phyloP scores from a whole-genome alignment of 2,113 vertebrate genomes.

The Rhynchopsitta pachyrhyncha region DNA sequence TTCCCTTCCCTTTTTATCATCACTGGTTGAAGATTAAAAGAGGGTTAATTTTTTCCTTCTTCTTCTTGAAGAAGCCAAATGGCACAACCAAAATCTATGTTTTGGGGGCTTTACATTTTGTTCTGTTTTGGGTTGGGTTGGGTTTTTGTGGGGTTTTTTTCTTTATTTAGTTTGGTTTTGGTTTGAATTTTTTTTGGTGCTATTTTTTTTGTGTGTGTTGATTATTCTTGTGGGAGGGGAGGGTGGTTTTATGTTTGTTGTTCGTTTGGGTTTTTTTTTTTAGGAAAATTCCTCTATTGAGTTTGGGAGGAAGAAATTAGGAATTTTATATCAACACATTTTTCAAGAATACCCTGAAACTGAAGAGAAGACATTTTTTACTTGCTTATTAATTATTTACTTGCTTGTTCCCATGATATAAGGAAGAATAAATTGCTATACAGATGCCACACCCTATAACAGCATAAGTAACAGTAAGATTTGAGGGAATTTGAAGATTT shows the following conservation, averaged over 20 bases:
- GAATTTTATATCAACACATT: not conserved
- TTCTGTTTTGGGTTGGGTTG: no score
- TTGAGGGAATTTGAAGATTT: not conserved
- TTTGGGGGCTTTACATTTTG: no score
- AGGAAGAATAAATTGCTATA: not conserved
- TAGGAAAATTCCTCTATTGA: not conserved
- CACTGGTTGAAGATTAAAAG: constrained; percentile 38
- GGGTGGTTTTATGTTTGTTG: no score
- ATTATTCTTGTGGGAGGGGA: not conserved
- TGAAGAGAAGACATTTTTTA: not conserved
- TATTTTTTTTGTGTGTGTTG: no score
- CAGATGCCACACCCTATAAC: not conserved
- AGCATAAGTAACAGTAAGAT: not conserved
- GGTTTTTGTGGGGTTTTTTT: no score
- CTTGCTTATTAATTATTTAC: not conserved
- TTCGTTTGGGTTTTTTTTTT: not conserved
- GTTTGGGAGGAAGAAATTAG: not conserved
- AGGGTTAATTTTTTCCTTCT: not conserved
- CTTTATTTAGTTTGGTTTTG: no score
- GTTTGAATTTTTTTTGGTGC: no score
- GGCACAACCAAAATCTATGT: not conserved
- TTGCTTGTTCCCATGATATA: not conserved
- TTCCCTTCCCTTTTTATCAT: not conserved
- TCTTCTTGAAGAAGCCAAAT: not conserved
- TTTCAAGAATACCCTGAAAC: not conserved